Conservation (phyloP, 2,888 invertebrate genomes). For the Poecilobothrus nobilitatus region DNA sequence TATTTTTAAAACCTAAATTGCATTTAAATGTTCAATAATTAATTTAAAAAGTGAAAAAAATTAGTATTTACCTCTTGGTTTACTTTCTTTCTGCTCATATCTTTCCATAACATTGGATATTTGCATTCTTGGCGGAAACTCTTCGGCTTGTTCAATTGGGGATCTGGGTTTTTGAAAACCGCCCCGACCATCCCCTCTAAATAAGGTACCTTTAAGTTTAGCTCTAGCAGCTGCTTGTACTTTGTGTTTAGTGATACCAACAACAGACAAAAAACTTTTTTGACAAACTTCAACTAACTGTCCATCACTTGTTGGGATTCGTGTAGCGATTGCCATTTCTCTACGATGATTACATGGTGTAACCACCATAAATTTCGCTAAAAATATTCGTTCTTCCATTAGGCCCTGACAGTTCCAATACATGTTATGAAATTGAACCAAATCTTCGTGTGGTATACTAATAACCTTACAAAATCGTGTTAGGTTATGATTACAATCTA, state of each 20-base stretch:
- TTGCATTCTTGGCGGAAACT: neutral
- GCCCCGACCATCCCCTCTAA: neutral
- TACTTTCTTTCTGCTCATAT: neutral
- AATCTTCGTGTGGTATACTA: neutral
- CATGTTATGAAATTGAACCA: conserved; percentile 1
- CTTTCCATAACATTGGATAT: neutral
- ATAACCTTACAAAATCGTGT: conserved; percentile 6
- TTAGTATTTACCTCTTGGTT: neutral
- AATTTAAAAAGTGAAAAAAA: too few species aligned
- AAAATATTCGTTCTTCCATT: conserved; percentile 8
- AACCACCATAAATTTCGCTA: neutral
- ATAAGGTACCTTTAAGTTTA: neutral
- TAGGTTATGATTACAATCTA: neutral
- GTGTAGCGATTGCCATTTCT: conserved; percentile 2
- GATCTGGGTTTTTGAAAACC: neutral
- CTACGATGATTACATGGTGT: neutral
- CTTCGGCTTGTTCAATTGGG: neutral
- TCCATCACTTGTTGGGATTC: conserved; percentile 8
- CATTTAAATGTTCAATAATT: too few species aligned
- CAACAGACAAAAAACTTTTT: conserved; percentile 11
- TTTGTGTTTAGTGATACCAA: conserved; percentile 10
- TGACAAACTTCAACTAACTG: conserved; percentile 7
- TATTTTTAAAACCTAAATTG: neutral
- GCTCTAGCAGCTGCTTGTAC: conserved; percentile 9
- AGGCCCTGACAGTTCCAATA: conserved; percentile 8